These are phyloP conservation scores for Megaceryle alcyon DNA, from an alignment of 2,797 vertebrate genomes.

Conservation along the genomic window DNA sequence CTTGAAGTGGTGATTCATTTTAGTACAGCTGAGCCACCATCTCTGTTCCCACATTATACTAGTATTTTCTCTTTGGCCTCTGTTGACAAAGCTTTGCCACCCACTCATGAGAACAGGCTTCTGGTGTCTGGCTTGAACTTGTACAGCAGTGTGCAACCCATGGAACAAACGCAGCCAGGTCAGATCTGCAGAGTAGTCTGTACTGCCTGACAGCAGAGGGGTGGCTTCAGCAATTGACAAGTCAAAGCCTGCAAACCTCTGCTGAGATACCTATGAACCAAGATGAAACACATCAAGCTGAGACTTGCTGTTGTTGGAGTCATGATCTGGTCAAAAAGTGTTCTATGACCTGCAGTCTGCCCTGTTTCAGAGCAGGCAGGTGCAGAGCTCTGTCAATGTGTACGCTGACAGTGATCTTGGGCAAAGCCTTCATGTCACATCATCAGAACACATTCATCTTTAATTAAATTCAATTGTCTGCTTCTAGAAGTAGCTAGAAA, in stretches of 20 bases:
- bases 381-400: not conserved
- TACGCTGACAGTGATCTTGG: not conserved
- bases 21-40: constrained; percentile 5
- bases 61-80: not conserved
- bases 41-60: not conserved
- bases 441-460: not conserved
- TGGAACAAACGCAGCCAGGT: not conserved
- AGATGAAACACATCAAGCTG: not conserved
- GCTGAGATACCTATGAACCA: not conserved
- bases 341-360: not conserved
- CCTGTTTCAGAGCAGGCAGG: not conserved
- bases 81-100: constrained; percentile 16
- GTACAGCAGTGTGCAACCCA: not conserved
- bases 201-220: not conserved
- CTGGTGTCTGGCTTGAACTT: not conserved
- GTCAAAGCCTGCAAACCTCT: not conserved
- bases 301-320: not conserved
- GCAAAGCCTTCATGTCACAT: not conserved
- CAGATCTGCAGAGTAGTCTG: fast-evolving
- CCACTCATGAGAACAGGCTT: not conserved
- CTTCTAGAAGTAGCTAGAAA: not conserved
- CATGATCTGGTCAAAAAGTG: not conserved
- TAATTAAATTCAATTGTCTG: not conserved
- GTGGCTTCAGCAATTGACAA: not conserved
- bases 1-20: not conserved